A percentile compares a stretch with the other conserved stretches of the same genome.
These are phyloP conservation scores for Acipenser ruthenus DNA, from an alignment of 2,797 vertebrate genomes.

Conservation along the genomic window DNA sequence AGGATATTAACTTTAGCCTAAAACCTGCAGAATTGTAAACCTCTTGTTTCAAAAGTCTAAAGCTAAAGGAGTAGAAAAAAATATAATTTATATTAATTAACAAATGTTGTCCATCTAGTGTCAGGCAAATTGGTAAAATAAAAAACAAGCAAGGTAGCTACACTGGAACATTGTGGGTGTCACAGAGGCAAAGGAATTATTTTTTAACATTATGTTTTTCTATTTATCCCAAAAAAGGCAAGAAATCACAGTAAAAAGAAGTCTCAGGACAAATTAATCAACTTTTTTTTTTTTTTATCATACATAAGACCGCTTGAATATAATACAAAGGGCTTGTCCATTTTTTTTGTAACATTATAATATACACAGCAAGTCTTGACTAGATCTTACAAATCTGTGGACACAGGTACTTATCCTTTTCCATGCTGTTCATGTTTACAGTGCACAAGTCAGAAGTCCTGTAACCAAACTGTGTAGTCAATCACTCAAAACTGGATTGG, in stretches of 20 bases:
- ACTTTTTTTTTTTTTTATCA: slow-evolving; percentile 98
- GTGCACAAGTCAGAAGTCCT: slow-evolving; percentile 87
- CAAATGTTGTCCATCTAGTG: no score
- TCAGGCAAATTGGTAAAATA: no score
- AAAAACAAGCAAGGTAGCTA: no score
- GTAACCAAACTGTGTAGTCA: slow-evolving; percentile 84
- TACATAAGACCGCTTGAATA: slow-evolving; percentile 99
- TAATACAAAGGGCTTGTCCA: slow-evolving; percentile 98
- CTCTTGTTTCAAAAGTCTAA: no score
- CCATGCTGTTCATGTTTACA: slow-evolving; percentile 99
- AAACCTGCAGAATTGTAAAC: no score
- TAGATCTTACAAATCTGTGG: slow-evolving; percentile 99
- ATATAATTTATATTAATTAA: no score
- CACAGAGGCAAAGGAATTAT: no score
- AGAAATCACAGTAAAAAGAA: slow-evolving; percentile 50
- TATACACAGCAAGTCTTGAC: slow-evolving; percentile 99
- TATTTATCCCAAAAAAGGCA: not conserved
- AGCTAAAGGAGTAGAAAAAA: no score
- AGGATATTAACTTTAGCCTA: no score
- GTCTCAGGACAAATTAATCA: slow-evolving; percentile 94
- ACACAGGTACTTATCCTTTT: slow-evolving; percentile 98
- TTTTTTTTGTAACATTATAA: slow-evolving; percentile 88
- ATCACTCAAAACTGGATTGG: slow-evolving; percentile 79
- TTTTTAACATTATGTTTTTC: no score
- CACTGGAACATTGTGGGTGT: no score